These are phyloP conservation scores for Sylvia borin DNA, from an alignment of 2,797 vertebrate species.

Conservation along the genomic window DNA sequence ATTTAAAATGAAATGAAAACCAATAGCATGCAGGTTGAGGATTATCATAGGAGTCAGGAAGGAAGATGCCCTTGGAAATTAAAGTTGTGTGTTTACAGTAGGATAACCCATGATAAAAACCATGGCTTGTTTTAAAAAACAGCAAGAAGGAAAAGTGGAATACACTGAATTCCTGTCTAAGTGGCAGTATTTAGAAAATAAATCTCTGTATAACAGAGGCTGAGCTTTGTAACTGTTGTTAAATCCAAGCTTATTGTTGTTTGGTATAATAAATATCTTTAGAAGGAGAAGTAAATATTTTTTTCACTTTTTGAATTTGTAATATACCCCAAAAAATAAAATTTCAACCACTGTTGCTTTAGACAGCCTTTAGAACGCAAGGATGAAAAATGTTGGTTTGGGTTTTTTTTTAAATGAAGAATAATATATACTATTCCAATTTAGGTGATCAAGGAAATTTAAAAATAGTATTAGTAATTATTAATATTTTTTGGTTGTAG, in stretches of 20 bases:
- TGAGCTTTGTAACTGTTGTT: conserved; percentile 2
- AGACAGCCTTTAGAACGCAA: conserved; percentile 25
- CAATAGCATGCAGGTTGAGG: conserved; percentile 50
- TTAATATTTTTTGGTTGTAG: background rate
- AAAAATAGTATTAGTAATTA: background rate
- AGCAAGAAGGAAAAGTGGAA: conserved; percentile 4
- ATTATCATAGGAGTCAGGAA: conserved; percentile 51
- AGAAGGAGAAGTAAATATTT: background rate
- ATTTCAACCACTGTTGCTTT: background rate
- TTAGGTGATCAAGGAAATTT: background rate
- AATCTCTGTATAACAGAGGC: background rate
- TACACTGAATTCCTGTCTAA: background rate
- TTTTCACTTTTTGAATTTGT: conserved; percentile 2
- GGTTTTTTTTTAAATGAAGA: background rate
- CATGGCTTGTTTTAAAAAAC: conserved; percentile 52
- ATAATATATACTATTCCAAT: background rate
- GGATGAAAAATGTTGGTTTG: background rate
- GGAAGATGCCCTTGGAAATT: conserved; percentile 64
- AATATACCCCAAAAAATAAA: background rate
- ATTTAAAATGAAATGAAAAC: conserved; percentile 74
- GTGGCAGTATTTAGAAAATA: conserved; percentile 14
- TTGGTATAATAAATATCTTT: background rate
- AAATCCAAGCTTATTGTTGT: background rate
- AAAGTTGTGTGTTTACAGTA: conserved; percentile 66
- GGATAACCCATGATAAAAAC: conserved; percentile 64